Percentiles rank a stretch among this genome's conserved stretches.
phyloP scores from a whole-genome alignment of 1,140 invertebrate species.

The Anoplophora glabripennis region DNA sequence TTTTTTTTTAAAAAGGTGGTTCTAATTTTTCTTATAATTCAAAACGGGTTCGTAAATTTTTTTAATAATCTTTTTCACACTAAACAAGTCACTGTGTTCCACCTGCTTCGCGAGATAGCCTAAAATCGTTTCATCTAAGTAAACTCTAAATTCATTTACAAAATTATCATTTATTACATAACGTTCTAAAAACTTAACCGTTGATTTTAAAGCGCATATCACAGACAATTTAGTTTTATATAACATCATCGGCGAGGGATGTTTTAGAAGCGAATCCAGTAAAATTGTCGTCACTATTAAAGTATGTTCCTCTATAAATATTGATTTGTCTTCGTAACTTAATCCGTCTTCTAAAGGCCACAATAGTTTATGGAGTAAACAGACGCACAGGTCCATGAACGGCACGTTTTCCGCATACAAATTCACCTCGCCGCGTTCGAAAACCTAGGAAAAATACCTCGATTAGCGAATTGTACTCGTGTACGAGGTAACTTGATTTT shows the following conservation, averaged over 20 bases:
- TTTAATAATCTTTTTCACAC: constrained; percentile 30
- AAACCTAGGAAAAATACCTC: constrained; percentile 26
- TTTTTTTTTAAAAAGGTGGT: no score
- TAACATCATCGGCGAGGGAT: constrained; percentile 31
- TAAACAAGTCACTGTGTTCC: constrained; percentile 26
- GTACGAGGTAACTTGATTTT: no score
- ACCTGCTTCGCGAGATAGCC: constrained; percentile 28
- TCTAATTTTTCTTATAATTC: neutral
- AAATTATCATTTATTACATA: constrained; percentile 30
- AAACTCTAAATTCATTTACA: constrained; percentile 25
- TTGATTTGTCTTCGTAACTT: constrained; percentile 39
- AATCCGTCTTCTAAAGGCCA: constrained; percentile 38
- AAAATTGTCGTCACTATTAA: constrained; percentile 34
- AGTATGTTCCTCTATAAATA: constrained; percentile 41
- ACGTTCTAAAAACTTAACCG: constrained; percentile 33
- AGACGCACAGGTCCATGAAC: constrained; percentile 23
- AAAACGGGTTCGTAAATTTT: constrained; percentile 31
- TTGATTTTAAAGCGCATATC: constrained; percentile 35
- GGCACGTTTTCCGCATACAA: constrained; percentile 37
- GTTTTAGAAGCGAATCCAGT: constrained; percentile 30
- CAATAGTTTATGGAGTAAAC: constrained; percentile 31
- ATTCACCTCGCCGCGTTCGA: constrained; percentile 37
- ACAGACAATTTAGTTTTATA: constrained; percentile 33
- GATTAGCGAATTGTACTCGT: neutral
- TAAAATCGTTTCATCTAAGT: constrained; percentile 31